These are phyloP conservation scores for Metopia argyrocephala DNA, from an alignment of 2,888 invertebrate species.

Conservation along the genomic window DNA sequence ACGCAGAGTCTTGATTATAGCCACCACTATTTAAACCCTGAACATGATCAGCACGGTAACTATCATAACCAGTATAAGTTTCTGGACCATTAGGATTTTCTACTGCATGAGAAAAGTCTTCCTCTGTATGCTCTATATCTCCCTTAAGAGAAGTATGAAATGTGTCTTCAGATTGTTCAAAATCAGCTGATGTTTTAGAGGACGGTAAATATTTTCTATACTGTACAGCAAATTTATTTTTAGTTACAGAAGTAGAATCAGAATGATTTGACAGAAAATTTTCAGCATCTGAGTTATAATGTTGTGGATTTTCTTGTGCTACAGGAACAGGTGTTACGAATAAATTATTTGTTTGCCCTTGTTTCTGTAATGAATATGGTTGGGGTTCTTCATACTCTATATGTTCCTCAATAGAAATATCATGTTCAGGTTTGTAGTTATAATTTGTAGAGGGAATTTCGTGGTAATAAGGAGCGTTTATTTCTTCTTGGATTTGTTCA, in stretches of 20 bases:
- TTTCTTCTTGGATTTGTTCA: background rate
- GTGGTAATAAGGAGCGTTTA: background rate
- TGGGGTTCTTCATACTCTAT: slow-evolving; percentile 17
- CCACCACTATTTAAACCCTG: slow-evolving; percentile 70
- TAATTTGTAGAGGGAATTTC: background rate
- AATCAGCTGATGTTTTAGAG: background rate
- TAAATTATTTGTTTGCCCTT: no score
- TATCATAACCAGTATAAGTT: slow-evolving; percentile 73
- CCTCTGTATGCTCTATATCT: slow-evolving; percentile 10
- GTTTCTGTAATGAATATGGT: no score
- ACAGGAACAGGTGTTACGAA: no score
- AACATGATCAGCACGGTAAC: slow-evolving; percentile 73
- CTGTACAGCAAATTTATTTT: background rate
- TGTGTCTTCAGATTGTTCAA: background rate
- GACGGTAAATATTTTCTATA: slow-evolving; percentile 1
- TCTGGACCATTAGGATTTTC: slow-evolving; percentile 62
- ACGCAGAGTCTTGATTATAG: slow-evolving; percentile 54
- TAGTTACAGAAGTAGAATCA: background rate
- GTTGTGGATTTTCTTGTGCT: no score
- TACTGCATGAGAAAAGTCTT: slow-evolving; percentile 59
- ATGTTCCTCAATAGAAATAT: background rate
- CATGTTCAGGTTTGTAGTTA: background rate
- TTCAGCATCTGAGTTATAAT: background rate
- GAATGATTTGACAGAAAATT: background rate
- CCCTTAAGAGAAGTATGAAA: slow-evolving; percentile 24